These are phyloP conservation scores for Odontomyia ornata DNA, from an alignment of 2,888 invertebrate genomes.

Conservation along the genomic window DNA sequence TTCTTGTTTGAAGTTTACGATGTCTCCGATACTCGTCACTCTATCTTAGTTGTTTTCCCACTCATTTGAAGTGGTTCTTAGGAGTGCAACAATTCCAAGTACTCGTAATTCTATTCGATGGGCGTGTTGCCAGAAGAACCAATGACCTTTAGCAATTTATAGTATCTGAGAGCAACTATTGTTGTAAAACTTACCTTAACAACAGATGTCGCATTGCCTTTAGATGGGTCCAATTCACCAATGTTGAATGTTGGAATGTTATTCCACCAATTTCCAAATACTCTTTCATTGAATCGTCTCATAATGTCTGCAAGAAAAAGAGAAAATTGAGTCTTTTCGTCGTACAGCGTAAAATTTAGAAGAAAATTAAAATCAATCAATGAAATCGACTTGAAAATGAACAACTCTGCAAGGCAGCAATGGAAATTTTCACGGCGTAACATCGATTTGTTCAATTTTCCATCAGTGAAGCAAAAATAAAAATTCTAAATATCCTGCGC, in stretches of 20 bases:
- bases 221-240: conserved; percentile 53
- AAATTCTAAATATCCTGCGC: conserved; percentile 2
- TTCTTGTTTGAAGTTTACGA: no score
- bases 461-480: background rate
- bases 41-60: no score
- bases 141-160: no score
- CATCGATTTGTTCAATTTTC: no score
- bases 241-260: conserved; percentile 39
- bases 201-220: conserved; percentile 62
- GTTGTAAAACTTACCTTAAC: conserved; percentile 58
- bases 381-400: conserved; percentile 16
- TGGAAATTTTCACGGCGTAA: background rate
- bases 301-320: conserved; percentile 57
- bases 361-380: conserved; percentile 38
- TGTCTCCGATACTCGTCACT: no score
- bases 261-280: conserved; percentile 53
- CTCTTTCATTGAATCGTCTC: conserved; percentile 59
- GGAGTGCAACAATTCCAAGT: no score
- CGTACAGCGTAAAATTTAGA: no score
- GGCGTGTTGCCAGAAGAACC: no score
- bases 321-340: background rate
- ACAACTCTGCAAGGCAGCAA: background rate
- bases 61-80: no score
- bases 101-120: no score
- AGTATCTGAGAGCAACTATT: no score